Percentiles rank a stretch among this genome's conserved stretches.
Evolutionary conservation across 1,140 invertebrate species (phyloP).

Genomic region (Phymastichus coffea): DNA sequence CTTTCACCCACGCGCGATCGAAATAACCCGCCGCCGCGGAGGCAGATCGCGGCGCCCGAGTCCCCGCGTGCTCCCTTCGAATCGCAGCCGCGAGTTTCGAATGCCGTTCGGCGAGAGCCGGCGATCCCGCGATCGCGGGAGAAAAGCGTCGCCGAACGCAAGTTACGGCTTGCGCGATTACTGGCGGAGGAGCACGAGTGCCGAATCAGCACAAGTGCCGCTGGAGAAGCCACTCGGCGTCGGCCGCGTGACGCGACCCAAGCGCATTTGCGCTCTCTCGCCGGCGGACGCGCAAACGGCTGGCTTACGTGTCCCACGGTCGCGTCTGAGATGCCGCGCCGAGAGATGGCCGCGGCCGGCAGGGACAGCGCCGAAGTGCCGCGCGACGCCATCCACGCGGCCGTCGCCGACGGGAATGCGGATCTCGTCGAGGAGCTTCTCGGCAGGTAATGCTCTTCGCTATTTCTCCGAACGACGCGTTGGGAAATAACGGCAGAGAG

Average conservation of each 20-base stretch:
- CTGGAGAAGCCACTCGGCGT: neutral
- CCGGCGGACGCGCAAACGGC: too few species aligned
- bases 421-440: neutral
- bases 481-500: too few species aligned
- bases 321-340: too few species aligned
- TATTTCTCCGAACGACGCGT: too few species aligned
- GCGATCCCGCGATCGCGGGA: too few species aligned
- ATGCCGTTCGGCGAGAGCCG: too few species aligned
- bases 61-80: neutral
- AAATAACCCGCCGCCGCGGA: slow-evolving; percentile 35
- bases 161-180: neutral
- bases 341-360: too few species aligned
- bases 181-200: neutral
- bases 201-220: slow-evolving; percentile 3
- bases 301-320: too few species aligned
- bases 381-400: neutral
- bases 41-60: neutral
- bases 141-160: neutral
- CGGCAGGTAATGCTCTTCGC: too few species aligned
- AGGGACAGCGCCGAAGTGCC: too few species aligned
- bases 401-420: neutral
- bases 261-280: too few species aligned
- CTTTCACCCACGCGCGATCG: slow-evolving; percentile 48
- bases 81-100: too few species aligned
- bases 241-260: neutral